Conservation (phyloP, 2,888 invertebrate species). For the Agrilus mali region DNA sequence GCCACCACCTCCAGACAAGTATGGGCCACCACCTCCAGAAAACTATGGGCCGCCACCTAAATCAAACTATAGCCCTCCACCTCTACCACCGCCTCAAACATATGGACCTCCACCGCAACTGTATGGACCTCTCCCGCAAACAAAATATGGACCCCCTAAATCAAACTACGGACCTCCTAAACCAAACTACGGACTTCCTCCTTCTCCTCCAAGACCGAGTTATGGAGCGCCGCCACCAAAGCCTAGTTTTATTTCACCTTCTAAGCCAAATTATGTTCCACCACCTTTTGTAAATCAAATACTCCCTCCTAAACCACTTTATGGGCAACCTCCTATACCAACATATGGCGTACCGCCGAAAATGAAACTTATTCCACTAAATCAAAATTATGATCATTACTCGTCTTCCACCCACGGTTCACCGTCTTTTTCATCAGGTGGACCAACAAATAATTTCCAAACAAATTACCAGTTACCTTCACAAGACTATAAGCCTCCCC, state of each 20-base stretch:
- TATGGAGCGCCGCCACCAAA: not conserved
- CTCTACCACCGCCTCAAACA: not conserved
- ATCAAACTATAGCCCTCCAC: conserved; percentile 7
- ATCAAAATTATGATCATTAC: conserved; percentile 4
- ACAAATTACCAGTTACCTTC: not conserved
- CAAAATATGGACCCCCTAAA: conserved; percentile 19
- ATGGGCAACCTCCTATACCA: conserved; percentile 5
- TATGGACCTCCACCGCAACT: conserved; percentile 7
- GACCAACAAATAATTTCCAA: not conserved
- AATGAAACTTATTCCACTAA: not conserved
- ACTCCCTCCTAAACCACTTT: conserved; percentile 11
- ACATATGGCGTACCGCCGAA: conserved; percentile 7
- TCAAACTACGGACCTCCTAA: conserved; percentile 3
- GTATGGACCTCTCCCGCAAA: conserved; percentile 15
- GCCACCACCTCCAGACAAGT: conserved; percentile 3
- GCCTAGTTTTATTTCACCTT: conserved; percentile 4
- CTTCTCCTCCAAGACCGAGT: not conserved
- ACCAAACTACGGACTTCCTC: conserved; percentile 5
- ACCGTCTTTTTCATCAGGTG: not conserved
- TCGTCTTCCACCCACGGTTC: conserved; percentile 5
- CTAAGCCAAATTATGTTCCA: conserved; percentile 2
- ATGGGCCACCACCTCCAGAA: conserved; percentile 1
- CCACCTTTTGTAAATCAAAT: conserved; percentile 11
- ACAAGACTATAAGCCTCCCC: conserved; percentile 11
- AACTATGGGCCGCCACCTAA: conserved; percentile 5